Evolutionary conservation across 2,113 vertebrate species (phyloP).

Genomic region (Osmerus eperlanus): DNA sequence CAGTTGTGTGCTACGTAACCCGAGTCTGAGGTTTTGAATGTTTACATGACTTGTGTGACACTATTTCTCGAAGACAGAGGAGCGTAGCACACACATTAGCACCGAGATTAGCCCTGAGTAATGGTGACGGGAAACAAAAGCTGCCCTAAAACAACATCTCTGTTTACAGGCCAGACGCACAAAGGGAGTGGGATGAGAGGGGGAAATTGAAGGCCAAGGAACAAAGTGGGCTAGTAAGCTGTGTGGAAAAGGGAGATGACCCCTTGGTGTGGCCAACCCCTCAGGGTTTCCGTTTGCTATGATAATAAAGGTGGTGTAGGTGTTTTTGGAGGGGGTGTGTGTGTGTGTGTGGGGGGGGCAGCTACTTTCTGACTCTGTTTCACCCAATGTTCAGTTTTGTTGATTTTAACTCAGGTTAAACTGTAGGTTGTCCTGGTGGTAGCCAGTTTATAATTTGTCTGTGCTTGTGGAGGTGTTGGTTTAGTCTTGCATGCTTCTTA

Average conservation of each 20-base stretch:
- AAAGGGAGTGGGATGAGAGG: conserved; percentile 34
- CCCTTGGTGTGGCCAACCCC: not conserved
- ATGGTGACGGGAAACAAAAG: not conserved
- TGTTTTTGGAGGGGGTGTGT: not conserved
- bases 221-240: not conserved
- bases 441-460: too few species aligned
- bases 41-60: conserved; percentile 17
- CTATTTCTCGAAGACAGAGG: conserved; percentile 17
- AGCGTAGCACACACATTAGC: conserved; percentile 1
- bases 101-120: conserved; percentile 23
- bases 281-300: conserved; percentile 28
- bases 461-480: too few species aligned
- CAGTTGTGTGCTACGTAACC: too few species aligned
- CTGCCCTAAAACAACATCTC: conserved; percentile 23
- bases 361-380: conserved; percentile 20
- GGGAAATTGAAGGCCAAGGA: conserved; percentile 6
- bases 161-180: conserved; percentile 16
- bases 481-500: too few species aligned
- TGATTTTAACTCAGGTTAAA: conserved; percentile 4
- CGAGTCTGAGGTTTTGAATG: not conserved
- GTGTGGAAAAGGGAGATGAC: conserved; percentile 4
- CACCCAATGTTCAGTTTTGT: conserved; percentile 5
- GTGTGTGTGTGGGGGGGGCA: conserved; percentile 2
- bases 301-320: not conserved
- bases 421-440: too few species aligned